A percentile compares a stretch with the other conserved stretches of the same genome.
These are phyloP conservation scores for Drosophila buzzatii DNA, from an alignment of 2,888 invertebrate genomes.

Conservation along the genomic window DNA sequence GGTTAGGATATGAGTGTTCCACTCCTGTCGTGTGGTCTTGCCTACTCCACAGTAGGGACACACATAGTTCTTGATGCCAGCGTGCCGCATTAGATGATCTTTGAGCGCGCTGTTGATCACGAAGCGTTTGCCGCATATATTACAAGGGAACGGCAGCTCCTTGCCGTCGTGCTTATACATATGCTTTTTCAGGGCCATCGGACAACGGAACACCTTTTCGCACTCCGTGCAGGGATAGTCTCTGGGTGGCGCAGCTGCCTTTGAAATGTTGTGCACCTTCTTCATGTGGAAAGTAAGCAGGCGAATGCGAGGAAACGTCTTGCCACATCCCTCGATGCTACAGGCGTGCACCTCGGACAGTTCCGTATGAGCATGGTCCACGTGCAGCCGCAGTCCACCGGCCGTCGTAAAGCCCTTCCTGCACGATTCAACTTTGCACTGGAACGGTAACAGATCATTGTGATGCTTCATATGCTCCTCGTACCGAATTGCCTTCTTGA, in stretches of 20 bases:
- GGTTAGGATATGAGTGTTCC: conserved; percentile 83
- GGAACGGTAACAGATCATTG: conserved; percentile 81
- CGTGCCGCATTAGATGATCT: conserved; percentile 83
- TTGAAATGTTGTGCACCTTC: conserved; percentile 76
- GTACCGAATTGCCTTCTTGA: conserved; percentile 80
- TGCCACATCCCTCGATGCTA: conserved; percentile 79
- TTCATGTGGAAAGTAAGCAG: conserved; percentile 81
- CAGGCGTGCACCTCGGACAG: conserved; percentile 77
- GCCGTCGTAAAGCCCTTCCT: conserved; percentile 82
- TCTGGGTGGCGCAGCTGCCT: conserved; percentile 74
- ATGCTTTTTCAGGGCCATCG: conserved; percentile 83
- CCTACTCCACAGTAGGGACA: conserved; percentile 84
- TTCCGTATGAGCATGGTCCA: conserved; percentile 82
- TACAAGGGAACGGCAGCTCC: conserved; percentile 82
- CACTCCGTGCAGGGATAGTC: conserved; percentile 82
- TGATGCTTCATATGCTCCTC: conserved; percentile 83
- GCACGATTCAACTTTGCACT: conserved; percentile 80
- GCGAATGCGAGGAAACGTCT: conserved; percentile 79
- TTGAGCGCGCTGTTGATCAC: conserved; percentile 83
- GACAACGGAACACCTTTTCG: conserved; percentile 83
- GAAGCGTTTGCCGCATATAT: conserved; percentile 83
- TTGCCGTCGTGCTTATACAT: conserved; percentile 84
- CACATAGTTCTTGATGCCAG: conserved; percentile 84
- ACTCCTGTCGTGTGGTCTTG: conserved; percentile 83
- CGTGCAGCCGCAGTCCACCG: conserved; percentile 77